Base-by-base conservation (phyloP, 2,113 vertebrate species). In the Brachypteracias leptosomus region DNA sequence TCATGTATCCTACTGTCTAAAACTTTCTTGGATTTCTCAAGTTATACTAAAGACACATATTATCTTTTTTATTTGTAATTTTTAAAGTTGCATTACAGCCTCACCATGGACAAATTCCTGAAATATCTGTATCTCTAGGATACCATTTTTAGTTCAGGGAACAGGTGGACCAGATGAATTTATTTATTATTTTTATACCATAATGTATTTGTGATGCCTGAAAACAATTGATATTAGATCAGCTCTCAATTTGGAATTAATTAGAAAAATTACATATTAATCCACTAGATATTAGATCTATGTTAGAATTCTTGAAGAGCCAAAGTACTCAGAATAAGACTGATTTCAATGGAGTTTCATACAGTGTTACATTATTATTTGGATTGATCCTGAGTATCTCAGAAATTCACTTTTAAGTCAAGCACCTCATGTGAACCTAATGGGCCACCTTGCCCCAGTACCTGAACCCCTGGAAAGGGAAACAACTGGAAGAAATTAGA, bases 111-210 rank as follows among this genome's bases (percentile, higher is more conserved):
- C 7, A 85, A 74, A 65, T 76, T 89, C 21, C 31, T 72, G 28
- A 90, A 77, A 31, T 4, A 1, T 47, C 55, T 93, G n/a, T 51
- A 73, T 73, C 11, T 66, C 59, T 63, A 71, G 16, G 15, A 88
- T 88, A 68, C 1, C 22, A 57, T 80, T 89, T 90, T 96, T 88
- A 95, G 67, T 80, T 90, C 24, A 71, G 36, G 16, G 55, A 91
- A 85, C 81, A 89, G 46, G 85, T 42, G 55, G 95, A 81, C 15
- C 35, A 74, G 55, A 67, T 67, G 9, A 89, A 89, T 72, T 71
- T 55, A 47, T 46, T 81, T 93, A 52, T 51, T 84, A 52, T 82
- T 73, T 94, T 94, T 93, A 59, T 84, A 73, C 11, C 12, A 55
- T 51, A 74, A 67, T 61, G 42, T 54, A 85, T 20, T 55, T 94